phyloP scores from a whole-genome alignment of 2,797 vertebrate genomes.

The Myotis vivesi region DNA sequence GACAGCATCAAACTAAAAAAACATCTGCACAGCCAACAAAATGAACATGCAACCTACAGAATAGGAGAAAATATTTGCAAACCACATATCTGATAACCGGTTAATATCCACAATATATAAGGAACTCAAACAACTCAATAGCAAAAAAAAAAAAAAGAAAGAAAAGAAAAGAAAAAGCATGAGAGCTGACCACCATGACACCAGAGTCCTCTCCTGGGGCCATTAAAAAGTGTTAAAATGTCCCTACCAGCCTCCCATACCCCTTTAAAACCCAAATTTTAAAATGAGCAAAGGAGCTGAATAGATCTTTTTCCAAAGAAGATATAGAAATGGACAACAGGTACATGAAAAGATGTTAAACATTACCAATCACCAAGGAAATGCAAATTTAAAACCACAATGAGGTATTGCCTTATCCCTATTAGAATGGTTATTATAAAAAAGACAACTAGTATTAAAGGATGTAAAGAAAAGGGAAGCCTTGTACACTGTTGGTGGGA shows the following conservation, averaged over 20 bases:
- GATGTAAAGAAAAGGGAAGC: not conserved
- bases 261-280: not conserved
- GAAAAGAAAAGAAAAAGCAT: not conserved
- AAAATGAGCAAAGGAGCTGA: not conserved
- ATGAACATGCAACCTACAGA: not conserved
- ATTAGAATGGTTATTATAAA: not conserved
- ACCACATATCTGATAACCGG: not conserved
- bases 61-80: constrained; percentile 17
- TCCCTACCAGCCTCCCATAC: not conserved
- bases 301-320: not conserved
- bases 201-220: not conserved
- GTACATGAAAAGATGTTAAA: not conserved
- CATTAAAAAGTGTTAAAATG: not conserved
- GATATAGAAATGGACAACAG: not conserved
- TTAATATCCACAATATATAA: not conserved
- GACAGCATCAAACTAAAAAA: not conserved
- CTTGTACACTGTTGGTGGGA: not conserved
- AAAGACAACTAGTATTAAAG: not conserved
- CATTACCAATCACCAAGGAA: not conserved
- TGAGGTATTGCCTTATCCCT: not conserved
- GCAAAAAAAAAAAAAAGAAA: not conserved
- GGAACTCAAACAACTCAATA: not conserved
- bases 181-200: not conserved
- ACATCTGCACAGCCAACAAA: not conserved
- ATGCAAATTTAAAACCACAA: not conserved